phyloP scores from a whole-genome alignment of 2,888 invertebrate species.

The Mimachlamys varia region DNA sequence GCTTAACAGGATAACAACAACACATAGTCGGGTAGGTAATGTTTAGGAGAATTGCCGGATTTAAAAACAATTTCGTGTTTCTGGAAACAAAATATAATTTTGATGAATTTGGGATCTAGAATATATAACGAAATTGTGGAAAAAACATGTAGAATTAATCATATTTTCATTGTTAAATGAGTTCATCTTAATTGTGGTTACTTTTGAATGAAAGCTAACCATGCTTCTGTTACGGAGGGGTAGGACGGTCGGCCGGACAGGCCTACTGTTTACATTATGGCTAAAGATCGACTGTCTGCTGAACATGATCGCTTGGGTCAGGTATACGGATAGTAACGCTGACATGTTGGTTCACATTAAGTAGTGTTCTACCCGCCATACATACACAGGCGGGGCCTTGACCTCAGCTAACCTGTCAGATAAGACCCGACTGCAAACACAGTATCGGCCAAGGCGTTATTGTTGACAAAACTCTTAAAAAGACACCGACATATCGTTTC shows the following conservation, averaged over 20 bases:
- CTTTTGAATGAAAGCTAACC: neutral
- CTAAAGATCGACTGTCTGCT: neutral
- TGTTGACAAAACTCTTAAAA: neutral
- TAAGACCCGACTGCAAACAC: neutral
- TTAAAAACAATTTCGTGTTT: no score
- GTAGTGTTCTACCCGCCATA: neutral
- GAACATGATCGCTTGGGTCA: neutral
- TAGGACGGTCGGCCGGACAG: neutral
- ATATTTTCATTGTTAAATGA: no score
- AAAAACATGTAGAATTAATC: no score
- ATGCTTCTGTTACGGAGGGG: neutral
- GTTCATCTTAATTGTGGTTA: no score
- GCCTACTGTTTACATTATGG: constrained; percentile 18
- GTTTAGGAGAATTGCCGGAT: no score
- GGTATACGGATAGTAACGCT: constrained; percentile 20
- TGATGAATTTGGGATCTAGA: no score
- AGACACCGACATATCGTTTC: neutral
- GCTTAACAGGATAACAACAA: neutral
- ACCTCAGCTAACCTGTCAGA: neutral
- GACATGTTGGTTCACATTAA: neutral
- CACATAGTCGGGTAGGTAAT: no score
- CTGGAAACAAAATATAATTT: no score
- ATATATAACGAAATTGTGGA: no score
- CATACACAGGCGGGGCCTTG: neutral
- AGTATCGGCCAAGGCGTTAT: neutral